These are phyloP conservation scores for Oedothorax gibbosus DNA, from an alignment of 1,140 invertebrate species.

Conservation along the genomic window DNA sequence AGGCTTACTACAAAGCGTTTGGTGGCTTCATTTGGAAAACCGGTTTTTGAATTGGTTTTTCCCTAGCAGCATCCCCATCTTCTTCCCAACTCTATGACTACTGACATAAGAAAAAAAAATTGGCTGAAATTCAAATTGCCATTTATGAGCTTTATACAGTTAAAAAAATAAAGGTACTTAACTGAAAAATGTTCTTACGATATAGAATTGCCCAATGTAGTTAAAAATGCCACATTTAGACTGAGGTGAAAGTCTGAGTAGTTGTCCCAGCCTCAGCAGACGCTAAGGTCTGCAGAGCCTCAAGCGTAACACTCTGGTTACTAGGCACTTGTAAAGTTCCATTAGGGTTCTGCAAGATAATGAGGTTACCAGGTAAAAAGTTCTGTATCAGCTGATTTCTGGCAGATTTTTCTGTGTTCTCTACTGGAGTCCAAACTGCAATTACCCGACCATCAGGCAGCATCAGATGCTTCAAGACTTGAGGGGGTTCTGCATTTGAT, in stretches of 20 bases:
- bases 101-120: too few relatives aligned
- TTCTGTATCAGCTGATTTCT: constrained; percentile 36
- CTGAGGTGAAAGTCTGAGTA: constrained; percentile 18
- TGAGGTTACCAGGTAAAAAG: constrained; percentile 59
- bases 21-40: too few relatives aligned
- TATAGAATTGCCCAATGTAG: too few relatives aligned
- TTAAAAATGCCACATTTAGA: constrained; percentile 30
- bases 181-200: too few relatives aligned
- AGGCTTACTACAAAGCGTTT: too few relatives aligned
- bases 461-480: constrained; percentile 56
- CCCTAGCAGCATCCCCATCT: too few relatives aligned
- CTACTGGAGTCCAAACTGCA: constrained; percentile 26
- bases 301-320: constrained; percentile 65
- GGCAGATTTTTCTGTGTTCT: constrained; percentile 30
- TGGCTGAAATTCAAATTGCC: too few relatives aligned
- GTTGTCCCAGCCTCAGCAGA: constrained; percentile 63
- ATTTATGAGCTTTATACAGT: too few relatives aligned
- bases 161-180: too few relatives aligned
- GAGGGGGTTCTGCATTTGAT: constrained; percentile 5
- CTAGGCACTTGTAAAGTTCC: constrained; percentile 66
- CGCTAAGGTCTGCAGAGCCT: constrained; percentile 67
- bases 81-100: too few relatives aligned
- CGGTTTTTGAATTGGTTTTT: too few relatives aligned
- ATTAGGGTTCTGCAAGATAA: constrained; percentile 67
- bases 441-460: constrained; percentile 58